Conservation (phyloP, 2,113 vertebrate species). For the Amphiprion ocellaris region DNA sequence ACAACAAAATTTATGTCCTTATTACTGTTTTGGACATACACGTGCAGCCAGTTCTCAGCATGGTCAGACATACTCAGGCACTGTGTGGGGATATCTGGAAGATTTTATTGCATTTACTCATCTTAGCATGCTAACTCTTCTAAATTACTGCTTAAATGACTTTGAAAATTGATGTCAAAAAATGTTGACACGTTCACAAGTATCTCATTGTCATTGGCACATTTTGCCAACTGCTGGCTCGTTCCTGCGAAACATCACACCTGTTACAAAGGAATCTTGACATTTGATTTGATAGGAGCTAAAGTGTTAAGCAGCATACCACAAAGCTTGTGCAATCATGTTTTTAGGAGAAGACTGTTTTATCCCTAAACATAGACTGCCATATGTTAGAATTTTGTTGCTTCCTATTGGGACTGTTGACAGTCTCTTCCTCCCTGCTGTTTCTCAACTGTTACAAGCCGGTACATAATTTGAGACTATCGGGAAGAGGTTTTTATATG, state of each 20-base stretch:
- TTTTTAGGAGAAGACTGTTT: neutral
- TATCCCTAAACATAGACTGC: neutral
- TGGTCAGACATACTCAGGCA: neutral
- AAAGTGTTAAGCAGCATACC: neutral
- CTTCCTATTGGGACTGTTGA: neutral
- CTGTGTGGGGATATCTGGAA: neutral
- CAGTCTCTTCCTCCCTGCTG: neutral
- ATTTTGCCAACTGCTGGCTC: conserved; percentile 28
- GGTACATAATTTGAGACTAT: neutral
- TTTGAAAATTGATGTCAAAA: too few relatives aligned
- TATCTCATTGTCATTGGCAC: neutral
- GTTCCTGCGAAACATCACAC: neutral
- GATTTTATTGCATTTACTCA: neutral
- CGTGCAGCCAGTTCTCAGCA: neutral
- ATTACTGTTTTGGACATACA: too few relatives aligned
- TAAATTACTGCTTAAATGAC: neutral
- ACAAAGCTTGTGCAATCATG: neutral
- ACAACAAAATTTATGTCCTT: too few relatives aligned
- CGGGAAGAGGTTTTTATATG: neutral
- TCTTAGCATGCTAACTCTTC: neutral
- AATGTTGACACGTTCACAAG: neutral
- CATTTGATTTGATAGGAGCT: neutral
- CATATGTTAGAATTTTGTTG: neutral
- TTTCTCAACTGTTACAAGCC: too few relatives aligned
- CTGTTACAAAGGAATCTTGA: neutral